Base-by-base conservation (phyloP, 1,140 invertebrate genomes). In the Grapholita molesta region DNA sequence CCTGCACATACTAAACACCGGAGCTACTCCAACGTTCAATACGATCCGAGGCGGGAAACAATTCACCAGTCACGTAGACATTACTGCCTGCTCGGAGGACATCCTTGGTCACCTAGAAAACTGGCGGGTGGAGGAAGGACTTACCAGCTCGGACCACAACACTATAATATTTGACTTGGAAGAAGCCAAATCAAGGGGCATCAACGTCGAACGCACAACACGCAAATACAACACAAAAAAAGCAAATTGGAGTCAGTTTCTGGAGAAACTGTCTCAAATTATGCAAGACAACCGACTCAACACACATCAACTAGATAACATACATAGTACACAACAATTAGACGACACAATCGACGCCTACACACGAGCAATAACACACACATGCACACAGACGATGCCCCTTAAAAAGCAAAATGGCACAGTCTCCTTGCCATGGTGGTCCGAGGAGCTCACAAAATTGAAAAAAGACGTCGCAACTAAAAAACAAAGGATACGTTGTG, bases 141-240 rank as follows among this genome's bases (percentile, higher is more conserved):
- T 64, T 1, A 64, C 57, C 12, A 15, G 57, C 8, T 64, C 57
- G 57, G 57, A 64, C 28, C 57, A 64, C 57, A 64, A 64, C 15
- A 28, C 11, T 3, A 32, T 64, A 1, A 1, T 12, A 3, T 64
- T 65, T 8, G 23, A 33, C 0, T 7, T 65, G 0, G 52, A 52
- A 3, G 3, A 28, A 1, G 5, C 18, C 33, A 68, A 21, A 55
- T 9, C 52, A 15, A 8, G 2, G 1, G 67, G 38, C 0, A 68
- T 18, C 12, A 52, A 3, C 2, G 5, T 35, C 1, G 2, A 33
- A 18, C 18, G 30, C 2, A 32, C 32, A 3, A 65, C 32, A 35
- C 21, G 64, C 18, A 65, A 9, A 23, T 35, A 38, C 30, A 65
- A 35, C 24, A 66, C 35, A 4, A 66, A 28, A 24, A 66, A 66